Conservation (phyloP, 2,113 vertebrate genomes). For the Macrotus californicus region DNA sequence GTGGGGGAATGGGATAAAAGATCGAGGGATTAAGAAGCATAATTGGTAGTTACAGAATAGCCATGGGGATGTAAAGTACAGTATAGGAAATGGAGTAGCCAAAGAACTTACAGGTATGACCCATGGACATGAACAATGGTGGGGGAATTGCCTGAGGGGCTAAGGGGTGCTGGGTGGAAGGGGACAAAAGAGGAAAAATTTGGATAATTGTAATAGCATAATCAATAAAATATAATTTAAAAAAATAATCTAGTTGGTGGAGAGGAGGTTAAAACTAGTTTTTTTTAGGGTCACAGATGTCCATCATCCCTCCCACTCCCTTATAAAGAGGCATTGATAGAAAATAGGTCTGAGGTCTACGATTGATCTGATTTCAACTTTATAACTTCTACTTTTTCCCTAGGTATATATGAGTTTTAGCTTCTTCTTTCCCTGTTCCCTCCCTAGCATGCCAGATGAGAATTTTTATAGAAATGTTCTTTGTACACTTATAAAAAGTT, state of each 20-base stretch:
- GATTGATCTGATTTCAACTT: conserved; percentile 22
- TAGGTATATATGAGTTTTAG: not conserved
- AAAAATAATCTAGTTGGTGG: not conserved
- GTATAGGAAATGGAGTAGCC: too few relatives aligned
- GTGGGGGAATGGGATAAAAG: too few relatives aligned
- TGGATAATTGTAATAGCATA: too few relatives aligned
- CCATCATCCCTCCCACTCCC: not conserved
- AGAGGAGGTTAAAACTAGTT: not conserved
- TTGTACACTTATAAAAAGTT: conserved; percentile 47
- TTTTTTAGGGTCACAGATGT: not conserved
- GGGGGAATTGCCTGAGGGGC: too few relatives aligned
- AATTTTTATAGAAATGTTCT: conserved; percentile 50
- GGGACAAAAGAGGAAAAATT: too few relatives aligned
- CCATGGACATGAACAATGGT: too few relatives aligned
- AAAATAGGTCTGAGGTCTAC: not conserved
- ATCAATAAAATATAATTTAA: too few relatives aligned
- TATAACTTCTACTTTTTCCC: not conserved
- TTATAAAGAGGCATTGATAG: not conserved
- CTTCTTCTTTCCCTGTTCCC: not conserved
- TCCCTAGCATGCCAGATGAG: conserved; percentile 21
- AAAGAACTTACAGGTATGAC: too few relatives aligned
- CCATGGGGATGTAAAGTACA: too few relatives aligned
- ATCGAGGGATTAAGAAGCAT: too few relatives aligned
- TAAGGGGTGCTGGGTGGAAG: too few relatives aligned
- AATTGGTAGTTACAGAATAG: too few relatives aligned